These are phyloP conservation scores for Poecile montanus DNA, from an alignment of 2,797 vertebrate species.

Conservation along the genomic window DNA sequence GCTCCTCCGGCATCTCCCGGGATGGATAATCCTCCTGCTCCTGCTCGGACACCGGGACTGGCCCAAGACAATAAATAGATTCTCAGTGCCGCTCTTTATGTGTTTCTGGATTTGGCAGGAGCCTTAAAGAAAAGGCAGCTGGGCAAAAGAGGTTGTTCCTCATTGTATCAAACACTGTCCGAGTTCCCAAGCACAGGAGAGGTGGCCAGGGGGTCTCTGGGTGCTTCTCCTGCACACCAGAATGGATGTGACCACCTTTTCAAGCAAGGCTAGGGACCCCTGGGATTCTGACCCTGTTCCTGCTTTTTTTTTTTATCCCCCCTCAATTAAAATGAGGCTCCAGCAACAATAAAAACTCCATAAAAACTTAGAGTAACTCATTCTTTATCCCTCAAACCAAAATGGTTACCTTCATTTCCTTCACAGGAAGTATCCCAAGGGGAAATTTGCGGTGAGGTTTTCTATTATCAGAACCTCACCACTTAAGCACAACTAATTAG, in stretches of 20 bases:
- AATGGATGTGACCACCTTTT: neutral
- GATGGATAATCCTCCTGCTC: too few species aligned
- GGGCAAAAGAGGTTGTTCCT: neutral
- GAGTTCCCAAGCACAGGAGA: neutral
- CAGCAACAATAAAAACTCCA: neutral
- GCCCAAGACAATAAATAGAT: neutral
- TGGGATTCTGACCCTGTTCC: neutral
- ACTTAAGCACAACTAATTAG: neutral
- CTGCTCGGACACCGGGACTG: too few species aligned
- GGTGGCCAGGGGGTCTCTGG: too few species aligned
- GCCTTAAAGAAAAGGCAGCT: neutral
- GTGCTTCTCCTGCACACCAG: neutral
- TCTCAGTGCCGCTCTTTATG: neutral
- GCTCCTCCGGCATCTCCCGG: too few species aligned
- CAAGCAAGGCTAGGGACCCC: neutral
- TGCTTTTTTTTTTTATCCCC: fast-evolving
- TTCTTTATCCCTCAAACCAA: neutral
- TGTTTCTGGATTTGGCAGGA: neutral
- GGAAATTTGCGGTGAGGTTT: neutral
- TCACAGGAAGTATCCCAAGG: neutral
- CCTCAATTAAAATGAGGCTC: neutral
- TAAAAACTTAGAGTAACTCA: neutral
- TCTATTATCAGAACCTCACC: neutral
- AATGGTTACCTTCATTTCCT: neutral
- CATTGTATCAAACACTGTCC: fast-evolving